Conservation (phyloP, 30 jellyfish, hydroid and myxozoan species). For the Chironex yamaguchii region DNA sequence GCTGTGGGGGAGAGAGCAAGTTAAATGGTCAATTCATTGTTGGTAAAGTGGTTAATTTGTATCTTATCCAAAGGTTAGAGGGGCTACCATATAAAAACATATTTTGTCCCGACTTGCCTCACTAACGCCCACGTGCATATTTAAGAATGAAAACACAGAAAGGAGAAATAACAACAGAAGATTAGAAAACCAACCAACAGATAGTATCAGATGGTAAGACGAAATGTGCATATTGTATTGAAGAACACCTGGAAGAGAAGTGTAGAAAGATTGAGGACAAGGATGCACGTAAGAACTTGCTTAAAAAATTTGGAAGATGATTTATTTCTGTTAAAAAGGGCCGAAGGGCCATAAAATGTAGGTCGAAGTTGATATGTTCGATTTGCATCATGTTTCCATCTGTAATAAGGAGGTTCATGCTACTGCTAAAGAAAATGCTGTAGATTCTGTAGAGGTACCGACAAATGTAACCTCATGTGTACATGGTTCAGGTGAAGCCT, state of each 20-base stretch:
- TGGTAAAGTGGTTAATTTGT: too few relatives aligned
- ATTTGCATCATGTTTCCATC: background rate
- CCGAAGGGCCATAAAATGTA: background rate
- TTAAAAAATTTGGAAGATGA: conserved; percentile 15
- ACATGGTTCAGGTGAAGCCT: background rate
- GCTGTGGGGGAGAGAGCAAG: background rate
- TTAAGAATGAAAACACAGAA: background rate
- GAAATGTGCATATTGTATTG: conserved; percentile 11
- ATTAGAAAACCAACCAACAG: background rate
- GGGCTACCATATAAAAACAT: conserved; percentile 22
- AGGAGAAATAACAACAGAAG: background rate
- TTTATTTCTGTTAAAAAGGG: conserved; percentile 1
- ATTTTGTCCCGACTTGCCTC: too few relatives aligned
- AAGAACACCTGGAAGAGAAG: background rate
- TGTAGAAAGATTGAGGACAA: background rate
- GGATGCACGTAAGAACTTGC: background rate
- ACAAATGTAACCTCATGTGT: background rate
- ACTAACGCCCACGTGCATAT: background rate
- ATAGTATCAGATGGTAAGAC: background rate
- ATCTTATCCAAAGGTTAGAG: background rate
- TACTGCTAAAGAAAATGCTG: background rate
- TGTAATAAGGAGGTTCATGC: background rate
- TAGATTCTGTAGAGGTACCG: background rate
- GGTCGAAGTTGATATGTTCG: background rate
- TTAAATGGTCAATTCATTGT: background rate